Conservation (phyloP, 2,797 vertebrate species). For the Onychomys arenicola region DNA sequence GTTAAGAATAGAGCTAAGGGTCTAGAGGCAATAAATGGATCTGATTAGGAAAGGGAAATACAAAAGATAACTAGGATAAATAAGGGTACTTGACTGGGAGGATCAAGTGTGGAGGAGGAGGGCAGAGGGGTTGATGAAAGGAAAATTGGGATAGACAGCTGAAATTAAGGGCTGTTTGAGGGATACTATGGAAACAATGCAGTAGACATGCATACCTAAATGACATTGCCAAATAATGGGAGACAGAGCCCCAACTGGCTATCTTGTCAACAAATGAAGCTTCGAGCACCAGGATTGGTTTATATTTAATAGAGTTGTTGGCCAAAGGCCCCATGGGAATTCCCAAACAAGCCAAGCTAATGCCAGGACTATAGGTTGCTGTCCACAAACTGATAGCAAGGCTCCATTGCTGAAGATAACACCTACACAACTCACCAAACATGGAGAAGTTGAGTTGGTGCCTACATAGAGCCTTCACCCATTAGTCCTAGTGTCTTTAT, state of each 20-base stretch:
- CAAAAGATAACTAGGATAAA: not conserved
- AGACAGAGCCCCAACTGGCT: too few relatives aligned
- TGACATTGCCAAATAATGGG: not conserved
- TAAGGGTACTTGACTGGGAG: not conserved
- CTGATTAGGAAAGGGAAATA: not conserved
- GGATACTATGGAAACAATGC: not conserved
- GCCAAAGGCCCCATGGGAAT: not conserved
- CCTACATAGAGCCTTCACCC: too few relatives aligned
- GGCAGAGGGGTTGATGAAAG: not conserved
- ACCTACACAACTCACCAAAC: not conserved
- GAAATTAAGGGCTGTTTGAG: not conserved
- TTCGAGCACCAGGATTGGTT: too few relatives aligned
- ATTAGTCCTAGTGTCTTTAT: not conserved
- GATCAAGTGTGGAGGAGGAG: not conserved
- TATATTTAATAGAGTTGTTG: not conserved
- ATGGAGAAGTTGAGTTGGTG: not conserved
- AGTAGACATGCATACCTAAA: not conserved
- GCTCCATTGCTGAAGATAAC: not conserved
- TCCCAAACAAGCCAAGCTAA: not conserved
- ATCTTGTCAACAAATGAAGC: not conserved
- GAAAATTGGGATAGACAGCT: not conserved
- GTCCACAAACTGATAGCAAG: not conserved
- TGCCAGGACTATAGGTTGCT: not conserved
- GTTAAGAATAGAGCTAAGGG: not conserved
- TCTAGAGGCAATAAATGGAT: not conserved